These are phyloP conservation scores for Phengaris arion DNA, from an alignment of 2,888 invertebrate genomes.

Conservation along the genomic window DNA sequence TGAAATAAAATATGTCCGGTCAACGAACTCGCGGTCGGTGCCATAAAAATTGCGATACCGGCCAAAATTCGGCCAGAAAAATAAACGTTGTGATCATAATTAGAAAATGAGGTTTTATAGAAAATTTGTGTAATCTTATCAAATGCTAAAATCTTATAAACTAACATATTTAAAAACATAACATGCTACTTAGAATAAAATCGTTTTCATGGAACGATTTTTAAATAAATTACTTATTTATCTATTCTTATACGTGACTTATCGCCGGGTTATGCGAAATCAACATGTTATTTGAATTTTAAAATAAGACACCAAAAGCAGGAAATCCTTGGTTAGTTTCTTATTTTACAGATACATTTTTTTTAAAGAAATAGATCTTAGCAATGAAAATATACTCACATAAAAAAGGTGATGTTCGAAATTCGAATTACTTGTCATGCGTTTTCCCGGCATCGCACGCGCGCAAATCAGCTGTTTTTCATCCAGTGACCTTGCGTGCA, in stretches of 20 bases:
- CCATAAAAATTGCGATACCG: slow-evolving; percentile 78
- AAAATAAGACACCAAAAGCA: slow-evolving; percentile 6
- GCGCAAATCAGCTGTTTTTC: slow-evolving; percentile 71
- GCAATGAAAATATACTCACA: slow-evolving; percentile 51
- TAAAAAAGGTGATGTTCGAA: slow-evolving; percentile 43
- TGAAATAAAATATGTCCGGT: slow-evolving; percentile 80
- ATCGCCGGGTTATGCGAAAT: slow-evolving; percentile 1
- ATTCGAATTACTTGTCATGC: slow-evolving; percentile 32
- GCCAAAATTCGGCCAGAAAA: slow-evolving; percentile 72
- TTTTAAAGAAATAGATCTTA: not conserved
- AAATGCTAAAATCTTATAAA: not conserved
- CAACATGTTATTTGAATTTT: slow-evolving; percentile 21
- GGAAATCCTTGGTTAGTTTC: not conserved
- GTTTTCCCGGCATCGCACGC: slow-evolving; percentile 54
- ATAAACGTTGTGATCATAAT: slow-evolving; percentile 42
- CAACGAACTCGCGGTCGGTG: slow-evolving; percentile 75
- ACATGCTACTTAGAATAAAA: not conserved
- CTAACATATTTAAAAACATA: not conserved
- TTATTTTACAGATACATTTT: not conserved
- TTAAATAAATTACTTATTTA: slow-evolving; percentile 22
- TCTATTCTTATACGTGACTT: slow-evolving; percentile 24
- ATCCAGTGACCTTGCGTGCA: slow-evolving; percentile 68
- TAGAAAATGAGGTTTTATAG: slow-evolving; percentile 20
- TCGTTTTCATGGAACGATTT: not conserved
- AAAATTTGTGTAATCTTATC: slow-evolving; percentile 13